Evolutionary conservation across 1,140 invertebrate species (phyloP).

Genomic region (Zeugodacus cucurbitae): DNA sequence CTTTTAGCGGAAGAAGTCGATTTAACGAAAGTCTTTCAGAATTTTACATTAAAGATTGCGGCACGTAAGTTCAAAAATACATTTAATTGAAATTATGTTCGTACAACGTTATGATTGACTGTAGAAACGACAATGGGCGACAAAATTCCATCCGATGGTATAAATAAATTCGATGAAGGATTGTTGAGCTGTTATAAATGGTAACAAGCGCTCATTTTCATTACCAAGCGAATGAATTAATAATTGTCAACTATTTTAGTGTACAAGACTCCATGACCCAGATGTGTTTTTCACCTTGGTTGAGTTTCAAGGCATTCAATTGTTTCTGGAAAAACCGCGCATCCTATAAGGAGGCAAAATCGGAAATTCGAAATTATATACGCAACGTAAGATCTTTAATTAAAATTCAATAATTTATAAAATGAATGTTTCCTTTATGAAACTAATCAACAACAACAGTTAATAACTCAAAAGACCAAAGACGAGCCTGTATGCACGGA

Average conservation of each 20-base stretch:
- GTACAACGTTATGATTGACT: background rate
- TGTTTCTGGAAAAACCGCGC: conserved; percentile 50
- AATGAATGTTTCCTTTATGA: too few species aligned
- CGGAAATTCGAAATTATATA: conserved; percentile 53
- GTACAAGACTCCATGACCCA: conserved; percentile 56
- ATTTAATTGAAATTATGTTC: too few species aligned
- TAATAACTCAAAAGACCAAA: background rate
- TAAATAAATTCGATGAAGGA: conserved; percentile 44
- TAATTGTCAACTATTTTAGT: conserved; percentile 3
- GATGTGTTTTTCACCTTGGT: conserved; percentile 60
- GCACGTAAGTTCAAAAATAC: conserved; percentile 50
- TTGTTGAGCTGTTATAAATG: conserved; percentile 54
- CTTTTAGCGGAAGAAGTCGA: conserved; percentile 41
- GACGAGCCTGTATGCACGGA: background rate
- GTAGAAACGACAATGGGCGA: conserved; percentile 62
- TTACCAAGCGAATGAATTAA: background rate
- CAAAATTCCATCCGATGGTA: conserved; percentile 49
- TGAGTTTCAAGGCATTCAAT: conserved; percentile 47
- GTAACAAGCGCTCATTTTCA: conserved; percentile 43
- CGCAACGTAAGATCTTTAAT: conserved; percentile 47
- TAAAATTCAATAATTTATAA: too few species aligned
- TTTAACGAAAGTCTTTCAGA: conserved; percentile 42
- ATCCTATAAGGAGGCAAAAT: conserved; percentile 50
- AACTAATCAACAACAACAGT: too few species aligned
- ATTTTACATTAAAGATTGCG: conserved; percentile 51